A percentile compares a stretch with the other conserved stretches of the same genome.
These are phyloP conservation scores for Botia kubotai DNA, from an alignment of 2,797 vertebrate genomes.

Conservation along the genomic window DNA sequence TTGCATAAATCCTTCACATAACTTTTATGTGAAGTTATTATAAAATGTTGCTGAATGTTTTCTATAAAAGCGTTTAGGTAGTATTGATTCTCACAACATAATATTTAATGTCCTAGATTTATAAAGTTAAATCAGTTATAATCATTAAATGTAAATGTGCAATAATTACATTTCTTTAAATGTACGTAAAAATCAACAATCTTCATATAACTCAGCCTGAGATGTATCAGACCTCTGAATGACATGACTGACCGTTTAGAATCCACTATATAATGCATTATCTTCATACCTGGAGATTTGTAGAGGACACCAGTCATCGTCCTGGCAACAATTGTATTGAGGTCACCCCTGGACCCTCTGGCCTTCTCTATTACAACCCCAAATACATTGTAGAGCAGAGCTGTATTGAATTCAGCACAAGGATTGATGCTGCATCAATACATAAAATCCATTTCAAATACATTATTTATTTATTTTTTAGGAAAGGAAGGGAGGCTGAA, in stretches of 20 bases:
- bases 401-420: conserved; percentile 54
- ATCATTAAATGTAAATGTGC: neutral
- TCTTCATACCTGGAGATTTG: conserved; percentile 76
- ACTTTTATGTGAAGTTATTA: too few relatives aligned
- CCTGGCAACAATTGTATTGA: conserved; percentile 95
- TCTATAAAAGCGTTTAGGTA: neutral
- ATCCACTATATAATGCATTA: too few relatives aligned
- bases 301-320: conserved; percentile 95
- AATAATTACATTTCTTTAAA: neutral
- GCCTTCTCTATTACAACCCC: conserved; percentile 93
- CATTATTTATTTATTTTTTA: too few relatives aligned
- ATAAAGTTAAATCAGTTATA: neutral
- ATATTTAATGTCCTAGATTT: too few relatives aligned
- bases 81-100: too few relatives aligned
- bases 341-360: conserved; percentile 93
- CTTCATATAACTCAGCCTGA: neutral
- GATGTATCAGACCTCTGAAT: too few relatives aligned
- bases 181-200: neutral
- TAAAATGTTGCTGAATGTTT: too few relatives aligned
- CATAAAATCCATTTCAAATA: too few relatives aligned
- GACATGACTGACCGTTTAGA: too few relatives aligned
- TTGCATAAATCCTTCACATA: too few relatives aligned
- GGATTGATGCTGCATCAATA: neutral
- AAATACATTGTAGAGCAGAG: conserved; percentile 91
- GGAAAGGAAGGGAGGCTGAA: too few relatives aligned